A percentile compares a stretch with the other conserved stretches of the same genome.
phyloP scores from a whole-genome alignment of 2,888 invertebrate genomes.

The Nephrocerus scutellatus region DNA sequence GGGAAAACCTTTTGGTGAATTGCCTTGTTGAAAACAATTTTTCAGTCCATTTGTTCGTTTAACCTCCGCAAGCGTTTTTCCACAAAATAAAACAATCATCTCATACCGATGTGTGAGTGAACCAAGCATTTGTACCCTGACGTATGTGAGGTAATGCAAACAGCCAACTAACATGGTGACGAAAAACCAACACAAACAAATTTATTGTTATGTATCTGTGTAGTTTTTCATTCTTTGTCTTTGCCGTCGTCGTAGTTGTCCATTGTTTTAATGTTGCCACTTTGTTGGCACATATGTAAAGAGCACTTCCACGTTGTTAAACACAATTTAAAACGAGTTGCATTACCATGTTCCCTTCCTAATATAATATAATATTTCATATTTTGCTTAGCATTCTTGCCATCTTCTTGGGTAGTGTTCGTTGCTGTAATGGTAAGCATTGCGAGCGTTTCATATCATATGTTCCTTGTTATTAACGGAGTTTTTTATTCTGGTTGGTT shows the following conservation, averaged over 20 bases:
- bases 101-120: neutral
- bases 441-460: no score
- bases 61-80: conserved; percentile 21
- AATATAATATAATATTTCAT: no score
- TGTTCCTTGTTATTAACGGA: neutral
- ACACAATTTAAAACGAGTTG: no score
- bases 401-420: no score
- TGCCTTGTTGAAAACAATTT: conserved; percentile 26
- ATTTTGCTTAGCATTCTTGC: no score
- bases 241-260: conserved; percentile 1
- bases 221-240: neutral
- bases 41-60: conserved; percentile 29
- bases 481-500: neutral
- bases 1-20: conserved; percentile 15
- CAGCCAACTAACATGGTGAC: no score
- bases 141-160: neutral
- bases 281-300: no score
- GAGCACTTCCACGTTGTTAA: no score
- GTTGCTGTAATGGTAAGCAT: no score
- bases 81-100: conserved; percentile 23
- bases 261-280: no score
- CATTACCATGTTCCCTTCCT: no score
- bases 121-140: neutral
- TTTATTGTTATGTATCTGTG: conserved; percentile 1
- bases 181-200: no score